Base-by-base conservation (phyloP, 30 jellyfish, hydroid and myxozoan species). In the Hydra vulgaris region DNA sequence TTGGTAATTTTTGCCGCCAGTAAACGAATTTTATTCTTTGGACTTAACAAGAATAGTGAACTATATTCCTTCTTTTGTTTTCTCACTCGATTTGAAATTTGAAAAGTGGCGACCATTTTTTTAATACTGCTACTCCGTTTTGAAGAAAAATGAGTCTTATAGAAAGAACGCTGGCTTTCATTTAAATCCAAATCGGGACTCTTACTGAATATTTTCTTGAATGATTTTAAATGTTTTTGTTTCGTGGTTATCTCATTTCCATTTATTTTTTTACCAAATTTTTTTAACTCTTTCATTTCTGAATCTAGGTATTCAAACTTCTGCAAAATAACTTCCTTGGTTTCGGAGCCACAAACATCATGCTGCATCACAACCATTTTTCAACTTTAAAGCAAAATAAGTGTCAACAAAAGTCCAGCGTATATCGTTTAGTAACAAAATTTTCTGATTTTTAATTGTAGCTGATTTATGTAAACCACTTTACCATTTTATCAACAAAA, bases 1-100 rank as follows among this genome's bases (percentile, higher is more conserved):
- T 90, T 90, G 15, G 97, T 92, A 15, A 90, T 83, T 74, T 73
- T 23, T 40, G 71, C 83, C 18, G 97, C 97, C 25, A 85, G 75
- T 81, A 70, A 56, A 66, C 97, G 95, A 15, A 90, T 26, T 24
- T 83, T 85, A 89, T 90, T 90, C 54, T 76, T 78, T 78, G 90
- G 95, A 72, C 89, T 83, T 18, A 90, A 79, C 53, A 88, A 79
- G 84, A 85, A 90, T 67, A 90, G 83, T 25, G 97, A 81, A n/a
- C 54, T 22, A 40, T 81, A 71, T 81, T 81, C 71, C 23, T 71
- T 72, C 23, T 25, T 40, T 40, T 40, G 5, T 40, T 40, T 40
- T 12, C 12, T 5, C 61, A 3, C 61, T 40, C 12, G 61, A 12
- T 5, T 40, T 40, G 61, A 40, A 40, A 40, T 12, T 40, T 12